Evolutionary conservation across 2,113 vertebrate species (phyloP), one percentile per base, ranked within the genome.

Genomic region (Alligator mississippiensis): DNA sequence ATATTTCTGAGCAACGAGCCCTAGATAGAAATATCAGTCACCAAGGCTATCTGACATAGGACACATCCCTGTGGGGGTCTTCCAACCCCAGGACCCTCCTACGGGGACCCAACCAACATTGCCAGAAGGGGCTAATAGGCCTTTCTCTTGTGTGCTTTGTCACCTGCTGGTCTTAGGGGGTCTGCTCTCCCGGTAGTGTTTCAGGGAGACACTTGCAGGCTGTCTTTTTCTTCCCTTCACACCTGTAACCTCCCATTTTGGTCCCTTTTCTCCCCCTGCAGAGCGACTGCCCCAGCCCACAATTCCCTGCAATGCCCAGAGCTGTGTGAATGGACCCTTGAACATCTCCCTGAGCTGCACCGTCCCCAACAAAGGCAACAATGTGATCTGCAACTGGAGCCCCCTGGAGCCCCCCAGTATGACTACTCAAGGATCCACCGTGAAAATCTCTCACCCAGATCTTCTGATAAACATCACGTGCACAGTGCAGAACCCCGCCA

Each of bases 341-440:
- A 1, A 0, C 18, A 87, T 76, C 34, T 4, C 1, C 18, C 77
- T 95, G 83, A 3, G 0, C 34, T 94, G 91, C 27, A 0, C 13
- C 0, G 4, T 1, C 0, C 5, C 59, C 0, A 38, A 10, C 12
- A 1, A 13, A 12, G 64, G 88, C 6, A 16, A 57, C 4, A 3
- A 28, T 1, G 0, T 87, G 54, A 82, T 66, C 89, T 95, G 82
- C 3, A 0, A 0, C 5, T 95, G 95, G 95, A 83, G 7, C 9
- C 34, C 34, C 34, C 0, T 0, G 38, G 6, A 78, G 8, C 0
- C 8, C 87, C 54, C 0, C 0, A 4, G 2, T 62, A 64, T n/a
- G n/a, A n/a, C 2, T 19, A 75, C 10, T 55, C 58, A 60, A 76
- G 1, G 4, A 1, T 13, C 1, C 1, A 0, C 0, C 5, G 21